phyloP scores from a whole-genome alignment of 2,888 invertebrate species.

The Melieria picta region DNA sequence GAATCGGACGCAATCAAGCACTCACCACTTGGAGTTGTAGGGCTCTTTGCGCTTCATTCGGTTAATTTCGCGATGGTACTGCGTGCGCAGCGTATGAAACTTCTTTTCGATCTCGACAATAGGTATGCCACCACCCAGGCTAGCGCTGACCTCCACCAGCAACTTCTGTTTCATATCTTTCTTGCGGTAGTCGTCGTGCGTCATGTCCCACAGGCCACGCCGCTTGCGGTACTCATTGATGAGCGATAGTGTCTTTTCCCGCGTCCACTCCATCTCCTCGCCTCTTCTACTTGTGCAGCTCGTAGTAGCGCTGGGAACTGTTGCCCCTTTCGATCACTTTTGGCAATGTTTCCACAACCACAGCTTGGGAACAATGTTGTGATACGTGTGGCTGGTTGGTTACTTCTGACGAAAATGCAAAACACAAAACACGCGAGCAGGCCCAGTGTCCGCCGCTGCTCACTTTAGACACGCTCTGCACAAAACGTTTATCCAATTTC shows the following conservation, averaged over 20 bases:
- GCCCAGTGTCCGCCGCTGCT: no score
- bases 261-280: conserved; percentile 63
- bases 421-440: no score
- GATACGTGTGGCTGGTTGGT: neutral
- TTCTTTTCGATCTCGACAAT: conserved; percentile 70
- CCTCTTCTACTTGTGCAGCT: neutral
- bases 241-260: conserved; percentile 62
- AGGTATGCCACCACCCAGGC: conserved; percentile 60
- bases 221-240: conserved; percentile 63
- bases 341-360: neutral
- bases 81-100: conserved; percentile 72
- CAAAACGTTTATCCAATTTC: neutral
- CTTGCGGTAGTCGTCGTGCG: conserved; percentile 65
- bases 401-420: no score
- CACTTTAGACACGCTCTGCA: no score
- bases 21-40: conserved; percentile 67
- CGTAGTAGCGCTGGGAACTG: neutral
- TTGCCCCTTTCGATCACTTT: neutral
- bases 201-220: conserved; percentile 66
- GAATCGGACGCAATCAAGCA: conserved; percentile 50
- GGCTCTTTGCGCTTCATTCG: conserved; percentile 70
- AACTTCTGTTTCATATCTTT: conserved; percentile 63
- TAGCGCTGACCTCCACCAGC: conserved; percentile 58
- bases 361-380: conserved; percentile 22
- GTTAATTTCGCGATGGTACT: conserved; percentile 71